Base-by-base conservation (phyloP, 2,113 vertebrate genomes). In the Gadus macrocephalus region DNA sequence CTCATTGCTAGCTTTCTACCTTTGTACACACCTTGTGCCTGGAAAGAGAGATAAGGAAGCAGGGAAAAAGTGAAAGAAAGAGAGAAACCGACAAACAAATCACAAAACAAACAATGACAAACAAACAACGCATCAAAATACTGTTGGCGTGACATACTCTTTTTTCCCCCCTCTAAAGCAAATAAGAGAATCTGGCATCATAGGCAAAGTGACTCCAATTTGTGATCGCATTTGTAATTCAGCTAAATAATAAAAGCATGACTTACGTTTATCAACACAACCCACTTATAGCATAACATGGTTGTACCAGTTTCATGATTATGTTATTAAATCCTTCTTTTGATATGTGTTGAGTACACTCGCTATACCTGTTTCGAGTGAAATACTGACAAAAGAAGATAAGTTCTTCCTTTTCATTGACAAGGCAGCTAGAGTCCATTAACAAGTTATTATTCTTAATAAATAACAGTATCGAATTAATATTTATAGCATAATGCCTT, bases 401-500 rank as follows among this genome's bases (percentile, higher is more conserved):
- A 82, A 74, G 85, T 83, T 80, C 67, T 75, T 76, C 53, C 80
- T 70, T 79, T 83, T 81, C 65, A 67, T 77, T 78, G 63, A 79
- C 64, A 85, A 85, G 69, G 72, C 62, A 31, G 65, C 76, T 71
- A 65, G 78, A 92, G 91, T 92, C 90, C 91, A 90, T 93, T 92
- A 93, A 94, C 93, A 94, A 88, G 87, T 88, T 91, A 93, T 61
- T 77, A 93, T 95, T 35, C 31, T 35, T 35, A 35, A 35, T 35
- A 35, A 94, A 96, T 95, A 95, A 95, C 92, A 93, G 91, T 90
- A 81, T 95, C 93, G 94, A 95, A 96, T 98, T 95, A 96, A 96
- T 97, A 96, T 95, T 95, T 95, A 96, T 94, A 91, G 89, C 85
- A 90, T 94, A 96, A 96, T 95, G 93, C 78, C 92, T 95, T 95